These are phyloP conservation scores for Callorhinus ursinus DNA, from an alignment of 2,113 vertebrate species.

Conservation along the genomic window DNA sequence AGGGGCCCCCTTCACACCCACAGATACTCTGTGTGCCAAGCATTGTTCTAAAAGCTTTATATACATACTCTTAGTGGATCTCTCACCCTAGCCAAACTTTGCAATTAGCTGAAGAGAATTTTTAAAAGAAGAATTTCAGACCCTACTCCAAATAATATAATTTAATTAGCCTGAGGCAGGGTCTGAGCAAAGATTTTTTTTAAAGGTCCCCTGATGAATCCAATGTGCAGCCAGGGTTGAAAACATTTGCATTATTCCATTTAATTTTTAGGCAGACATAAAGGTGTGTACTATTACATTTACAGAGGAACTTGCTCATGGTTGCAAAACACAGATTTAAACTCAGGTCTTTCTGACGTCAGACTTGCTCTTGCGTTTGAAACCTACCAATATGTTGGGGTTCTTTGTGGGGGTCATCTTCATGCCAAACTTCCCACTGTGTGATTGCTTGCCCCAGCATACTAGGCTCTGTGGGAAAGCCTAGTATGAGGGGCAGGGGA, in stretches of 20 bases:
- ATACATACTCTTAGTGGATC: not conserved
- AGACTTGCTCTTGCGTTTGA: not conserved
- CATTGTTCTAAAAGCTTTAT: not conserved
- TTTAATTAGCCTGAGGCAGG: not conserved
- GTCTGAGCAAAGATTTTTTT: slow-evolving; percentile 14
- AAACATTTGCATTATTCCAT: slow-evolving; percentile 8
- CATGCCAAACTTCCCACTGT: not conserved
- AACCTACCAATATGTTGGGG: not conserved
- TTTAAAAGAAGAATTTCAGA: not conserved
- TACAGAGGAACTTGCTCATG: not conserved
- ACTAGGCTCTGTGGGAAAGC: not conserved
- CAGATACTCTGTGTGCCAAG: not conserved
- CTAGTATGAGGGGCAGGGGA: not conserved
- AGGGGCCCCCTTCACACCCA: not conserved
- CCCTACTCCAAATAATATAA: not conserved
- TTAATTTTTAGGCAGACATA: not conserved
- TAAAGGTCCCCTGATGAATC: not conserved
- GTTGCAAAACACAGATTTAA: not conserved
- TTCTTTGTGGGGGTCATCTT: not conserved
- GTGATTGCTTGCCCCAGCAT: not conserved
- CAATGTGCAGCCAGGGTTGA: not conserved
- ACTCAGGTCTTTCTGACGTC: not conserved
- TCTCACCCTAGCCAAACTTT: not conserved
- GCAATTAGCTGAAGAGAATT: not conserved
- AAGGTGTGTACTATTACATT: not conserved